These are phyloP conservation scores for Paraescarpia echinospica DNA, from an alignment of 1,140 invertebrate genomes.

Conservation along the genomic window DNA sequence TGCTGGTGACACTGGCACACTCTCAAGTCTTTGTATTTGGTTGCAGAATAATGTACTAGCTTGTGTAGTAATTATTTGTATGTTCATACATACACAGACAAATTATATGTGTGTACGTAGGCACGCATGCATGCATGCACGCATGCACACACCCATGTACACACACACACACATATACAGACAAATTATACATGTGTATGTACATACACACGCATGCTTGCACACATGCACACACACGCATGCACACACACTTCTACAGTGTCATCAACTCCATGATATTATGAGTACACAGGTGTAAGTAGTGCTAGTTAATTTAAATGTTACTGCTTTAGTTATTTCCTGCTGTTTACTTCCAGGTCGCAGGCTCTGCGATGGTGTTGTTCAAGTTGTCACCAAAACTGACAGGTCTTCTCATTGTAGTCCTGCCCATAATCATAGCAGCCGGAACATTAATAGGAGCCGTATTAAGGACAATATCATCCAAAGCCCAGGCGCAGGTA, in stretches of 20 bases:
- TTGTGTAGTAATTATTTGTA: too few species aligned
- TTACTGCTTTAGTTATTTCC: background rate
- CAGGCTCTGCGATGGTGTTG: constrained; percentile 74
- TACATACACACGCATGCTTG: background rate
- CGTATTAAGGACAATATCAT: constrained; percentile 72
- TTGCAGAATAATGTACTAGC: background rate
- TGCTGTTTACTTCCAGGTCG: constrained; percentile 60
- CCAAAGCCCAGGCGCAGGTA: constrained; percentile 77
- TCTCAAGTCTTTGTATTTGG: background rate
- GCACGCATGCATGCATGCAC: background rate
- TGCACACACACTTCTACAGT: background rate
- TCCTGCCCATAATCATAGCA: constrained; percentile 80
- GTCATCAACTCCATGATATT: background rate
- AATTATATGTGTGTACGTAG: background rate
- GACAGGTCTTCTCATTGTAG: constrained; percentile 76
- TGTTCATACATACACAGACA: background rate
- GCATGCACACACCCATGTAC: background rate
- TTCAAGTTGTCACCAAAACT: constrained; percentile 86
- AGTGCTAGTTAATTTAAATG: constrained; percentile 20
- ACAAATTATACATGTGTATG: background rate
- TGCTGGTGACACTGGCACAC: background rate
- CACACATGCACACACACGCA: background rate
- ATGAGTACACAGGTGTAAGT: background rate
- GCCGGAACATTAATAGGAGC: constrained; percentile 76
- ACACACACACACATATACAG: background rate